Percentiles rank a stretch among this genome's conserved stretches.
Conservation (phyloP, 2,888 invertebrate genomes). For the Blera fallax region DNA sequence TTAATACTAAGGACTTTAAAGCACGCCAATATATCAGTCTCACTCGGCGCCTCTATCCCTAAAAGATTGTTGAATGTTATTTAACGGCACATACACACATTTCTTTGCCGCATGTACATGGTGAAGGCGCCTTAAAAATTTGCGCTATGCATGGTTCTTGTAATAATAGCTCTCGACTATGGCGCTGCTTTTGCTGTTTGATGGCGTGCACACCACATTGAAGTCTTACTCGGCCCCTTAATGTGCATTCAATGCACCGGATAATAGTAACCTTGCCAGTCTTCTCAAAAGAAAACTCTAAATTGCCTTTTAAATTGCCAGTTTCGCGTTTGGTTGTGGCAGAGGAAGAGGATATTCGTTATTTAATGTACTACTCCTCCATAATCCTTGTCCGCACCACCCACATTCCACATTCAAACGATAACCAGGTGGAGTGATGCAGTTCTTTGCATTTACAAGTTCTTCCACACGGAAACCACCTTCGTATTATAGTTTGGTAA, state of each 20-base stretch:
- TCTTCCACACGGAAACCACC: background rate
- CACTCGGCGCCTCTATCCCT: conserved; percentile 16
- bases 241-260: conserved; percentile 70
- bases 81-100: conserved; percentile 21
- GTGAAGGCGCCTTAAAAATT: conserved; percentile 18
- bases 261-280: conserved; percentile 61
- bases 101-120: background rate
- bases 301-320: conserved; percentile 70
- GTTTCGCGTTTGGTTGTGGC: conserved; percentile 47
- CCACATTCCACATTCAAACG: background rate
- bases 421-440: conserved; percentile 5
- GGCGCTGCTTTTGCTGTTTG: conserved; percentile 3
- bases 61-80: conserved; percentile 60
- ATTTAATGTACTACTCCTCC: conserved; percentile 39
- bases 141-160: conserved; percentile 3
- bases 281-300: conserved; percentile 65
- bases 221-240: conserved; percentile 55
- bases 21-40: conserved; percentile 67
- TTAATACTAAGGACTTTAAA: conserved; percentile 60
- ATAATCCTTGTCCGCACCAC: background rate
- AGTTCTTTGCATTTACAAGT: conserved; percentile 14
- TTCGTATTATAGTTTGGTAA: background rate
- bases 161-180: conserved; percentile 21
- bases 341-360: conserved; percentile 56
- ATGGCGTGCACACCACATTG: conserved; percentile 50